Percentiles rank a stretch among this genome's conserved stretches.
These are phyloP conservation scores for Protodeltote pygarga DNA, from an alignment of 2,888 invertebrate species.

Conservation along the genomic window DNA sequence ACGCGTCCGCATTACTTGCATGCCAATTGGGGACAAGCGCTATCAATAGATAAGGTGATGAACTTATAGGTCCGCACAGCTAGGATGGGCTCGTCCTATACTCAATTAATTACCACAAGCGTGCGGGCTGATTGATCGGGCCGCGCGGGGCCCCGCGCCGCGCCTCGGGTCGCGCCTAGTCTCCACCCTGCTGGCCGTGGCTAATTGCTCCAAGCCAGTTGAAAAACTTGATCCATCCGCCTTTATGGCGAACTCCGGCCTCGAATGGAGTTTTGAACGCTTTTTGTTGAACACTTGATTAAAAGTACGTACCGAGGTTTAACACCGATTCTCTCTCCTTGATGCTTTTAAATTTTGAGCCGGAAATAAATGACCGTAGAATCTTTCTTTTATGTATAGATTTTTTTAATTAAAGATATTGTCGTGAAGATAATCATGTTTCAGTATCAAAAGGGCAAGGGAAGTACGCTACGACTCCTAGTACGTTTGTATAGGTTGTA, in stretches of 20 bases:
- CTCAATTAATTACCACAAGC: conserved; percentile 70
- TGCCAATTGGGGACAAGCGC: conserved; percentile 49
- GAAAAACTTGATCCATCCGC: conserved; percentile 68
- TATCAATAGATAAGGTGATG: conserved; percentile 33
- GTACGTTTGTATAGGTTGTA: too few relatives aligned
- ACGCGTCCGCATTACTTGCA: conserved; percentile 33
- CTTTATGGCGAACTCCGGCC: conserved; percentile 49
- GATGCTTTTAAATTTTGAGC: conserved; percentile 9
- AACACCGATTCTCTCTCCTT: conserved; percentile 29
- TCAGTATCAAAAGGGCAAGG: too few relatives aligned
- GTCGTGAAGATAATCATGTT: too few relatives aligned
- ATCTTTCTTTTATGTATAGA: too few relatives aligned
- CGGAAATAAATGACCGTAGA: background rate
- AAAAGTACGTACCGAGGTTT: conserved; percentile 39
- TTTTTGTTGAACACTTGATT: conserved; percentile 49
- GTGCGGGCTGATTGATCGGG: conserved; percentile 71
- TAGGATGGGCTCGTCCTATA: conserved; percentile 47
- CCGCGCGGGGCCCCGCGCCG: conserved; percentile 47
- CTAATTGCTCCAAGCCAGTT: conserved; percentile 67
- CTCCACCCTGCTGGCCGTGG: conserved; percentile 62
- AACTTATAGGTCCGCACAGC: conserved; percentile 15
- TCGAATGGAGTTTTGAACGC: conserved; percentile 49
- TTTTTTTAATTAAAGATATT: too few relatives aligned
- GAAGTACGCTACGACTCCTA: too few relatives aligned
- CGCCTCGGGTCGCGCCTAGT: conserved; percentile 62